These are phyloP conservation scores for Drosophila sordidapex DNA, from an alignment of 2,888 invertebrate genomes.

Conservation along the genomic window DNA sequence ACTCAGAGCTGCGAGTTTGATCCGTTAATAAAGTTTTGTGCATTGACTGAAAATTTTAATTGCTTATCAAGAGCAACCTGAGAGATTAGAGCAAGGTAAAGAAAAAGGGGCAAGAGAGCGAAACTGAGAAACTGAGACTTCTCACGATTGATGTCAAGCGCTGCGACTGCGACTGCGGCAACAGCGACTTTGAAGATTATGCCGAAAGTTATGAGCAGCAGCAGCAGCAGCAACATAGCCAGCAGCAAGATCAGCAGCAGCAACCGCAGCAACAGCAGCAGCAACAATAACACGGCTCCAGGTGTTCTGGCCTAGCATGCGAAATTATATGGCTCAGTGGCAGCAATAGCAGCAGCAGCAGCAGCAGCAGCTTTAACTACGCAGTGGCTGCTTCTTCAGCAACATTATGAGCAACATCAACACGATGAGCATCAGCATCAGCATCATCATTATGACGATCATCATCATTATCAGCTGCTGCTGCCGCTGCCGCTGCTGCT, in stretches of 20 bases:
- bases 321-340: conserved; percentile 76
- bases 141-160: conserved; percentile 75
- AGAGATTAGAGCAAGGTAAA: conserved; percentile 59
- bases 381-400: conserved; percentile 60
- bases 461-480: conserved; percentile 45
- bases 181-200: conserved; percentile 75
- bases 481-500: conserved; percentile 46
- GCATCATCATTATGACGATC: conserved; percentile 37
- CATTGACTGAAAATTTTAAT: conserved; percentile 74
- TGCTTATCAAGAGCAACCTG: conserved; percentile 67
- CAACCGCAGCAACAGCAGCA: conserved; percentile 6
- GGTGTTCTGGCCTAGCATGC: conserved; percentile 72
- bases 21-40: conserved; percentile 78
- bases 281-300: conserved; percentile 52
- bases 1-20: conserved; percentile 27
- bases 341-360: conserved; percentile 36
- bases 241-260: conserved; percentile 19
- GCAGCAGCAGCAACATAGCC: conserved; percentile 16
- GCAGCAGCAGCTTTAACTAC: conserved; percentile 67
- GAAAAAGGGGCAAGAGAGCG: background rate
- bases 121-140: conserved; percentile 3
- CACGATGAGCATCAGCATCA: conserved; percentile 29
- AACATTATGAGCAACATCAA: conserved; percentile 36
- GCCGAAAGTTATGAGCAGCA: conserved; percentile 72
- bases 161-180: conserved; percentile 47